phyloP scores from a whole-genome alignment of 2,888 invertebrate species.

The Drosophila diplacantha region DNA sequence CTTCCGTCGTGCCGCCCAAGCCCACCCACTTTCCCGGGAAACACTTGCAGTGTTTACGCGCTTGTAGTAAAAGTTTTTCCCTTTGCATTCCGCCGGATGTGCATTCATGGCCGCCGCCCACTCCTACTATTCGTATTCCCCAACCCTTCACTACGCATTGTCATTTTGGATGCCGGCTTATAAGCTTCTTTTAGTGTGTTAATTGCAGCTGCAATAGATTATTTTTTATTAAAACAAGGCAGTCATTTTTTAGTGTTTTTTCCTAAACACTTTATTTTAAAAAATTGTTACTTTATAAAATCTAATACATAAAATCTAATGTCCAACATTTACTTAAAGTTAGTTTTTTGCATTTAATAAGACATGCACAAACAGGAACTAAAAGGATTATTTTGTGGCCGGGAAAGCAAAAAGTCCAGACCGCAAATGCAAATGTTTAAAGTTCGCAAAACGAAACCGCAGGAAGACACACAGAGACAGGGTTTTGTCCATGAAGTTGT shows the following conservation, averaged over 20 bases:
- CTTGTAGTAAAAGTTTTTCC: constrained; percentile 57
- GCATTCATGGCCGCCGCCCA: constrained; percentile 28
- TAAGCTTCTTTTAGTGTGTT: not conserved
- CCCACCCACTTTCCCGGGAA: not conserved
- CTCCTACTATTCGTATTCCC: not conserved
- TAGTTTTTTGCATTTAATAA: not conserved
- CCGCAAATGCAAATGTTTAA: constrained; percentile 55
- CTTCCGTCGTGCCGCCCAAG: not conserved
- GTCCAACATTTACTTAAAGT: not conserved
- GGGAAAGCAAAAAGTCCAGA: constrained; percentile 29
- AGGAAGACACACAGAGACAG: constrained; percentile 11
- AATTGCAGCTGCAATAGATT: not conserved
- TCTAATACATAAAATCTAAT: not conserved
- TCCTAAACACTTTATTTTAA: not conserved
- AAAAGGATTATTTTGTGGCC: constrained; percentile 47
- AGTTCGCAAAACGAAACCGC: constrained; percentile 43
- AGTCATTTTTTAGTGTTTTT: not conserved
- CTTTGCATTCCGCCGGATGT: constrained; percentile 44
- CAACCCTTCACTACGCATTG: not conserved
- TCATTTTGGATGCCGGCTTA: constrained; percentile 14
- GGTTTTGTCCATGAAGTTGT: constrained; percentile 6
- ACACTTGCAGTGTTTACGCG: constrained; percentile 51
- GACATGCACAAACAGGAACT: constrained; percentile 24
- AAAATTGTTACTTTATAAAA: not conserved
- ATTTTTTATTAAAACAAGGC: not conserved